Evolutionary conservation across 2,888 invertebrate genomes (phyloP).

Genomic region (Tetramorium bicarinatum): DNA sequence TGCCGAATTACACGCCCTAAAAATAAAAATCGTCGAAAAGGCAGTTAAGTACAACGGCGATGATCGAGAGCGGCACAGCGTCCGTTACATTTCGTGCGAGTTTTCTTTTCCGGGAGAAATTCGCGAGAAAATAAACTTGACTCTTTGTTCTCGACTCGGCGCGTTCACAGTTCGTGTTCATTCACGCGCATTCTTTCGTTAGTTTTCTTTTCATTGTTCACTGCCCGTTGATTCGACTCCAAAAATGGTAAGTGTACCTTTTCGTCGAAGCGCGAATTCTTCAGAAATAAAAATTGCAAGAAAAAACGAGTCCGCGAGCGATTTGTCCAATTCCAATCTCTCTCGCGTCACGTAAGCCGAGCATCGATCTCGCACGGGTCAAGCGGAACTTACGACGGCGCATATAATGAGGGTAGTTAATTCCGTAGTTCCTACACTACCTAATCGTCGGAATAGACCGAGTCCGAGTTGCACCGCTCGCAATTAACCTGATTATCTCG

Average conservation of each 20-base stretch:
- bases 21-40: conserved; percentile 20
- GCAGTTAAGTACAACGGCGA: conserved; percentile 29
- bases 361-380: conserved; percentile 48
- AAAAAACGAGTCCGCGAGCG: conserved; percentile 4
- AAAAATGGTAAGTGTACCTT: conserved; percentile 39
- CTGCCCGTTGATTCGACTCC: conserved; percentile 14
- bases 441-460: conserved; percentile 51
- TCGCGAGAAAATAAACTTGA: conserved; percentile 42
- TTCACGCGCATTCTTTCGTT: conserved; percentile 32
- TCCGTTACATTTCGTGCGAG: conserved; percentile 33
- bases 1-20: conserved; percentile 1
- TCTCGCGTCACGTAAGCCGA: conserved; percentile 40
- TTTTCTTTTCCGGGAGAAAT: conserved; percentile 36
- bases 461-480: conserved; percentile 46
- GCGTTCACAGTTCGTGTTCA: conserved; percentile 31
- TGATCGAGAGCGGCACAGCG: conserved; percentile 12
- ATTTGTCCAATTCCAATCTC: conserved; percentile 47
- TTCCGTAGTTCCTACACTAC: conserved; percentile 47
- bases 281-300: conserved; percentile 14
- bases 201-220: conserved; percentile 39
- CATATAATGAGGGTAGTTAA: conserved; percentile 52
- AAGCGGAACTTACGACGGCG: conserved; percentile 50
- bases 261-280: conserved; percentile 11
- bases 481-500: conserved; percentile 53
- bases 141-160: conserved; percentile 26